Base-by-base conservation (phyloP, 2,113 vertebrate species). In the Nanorana parkeri region DNA sequence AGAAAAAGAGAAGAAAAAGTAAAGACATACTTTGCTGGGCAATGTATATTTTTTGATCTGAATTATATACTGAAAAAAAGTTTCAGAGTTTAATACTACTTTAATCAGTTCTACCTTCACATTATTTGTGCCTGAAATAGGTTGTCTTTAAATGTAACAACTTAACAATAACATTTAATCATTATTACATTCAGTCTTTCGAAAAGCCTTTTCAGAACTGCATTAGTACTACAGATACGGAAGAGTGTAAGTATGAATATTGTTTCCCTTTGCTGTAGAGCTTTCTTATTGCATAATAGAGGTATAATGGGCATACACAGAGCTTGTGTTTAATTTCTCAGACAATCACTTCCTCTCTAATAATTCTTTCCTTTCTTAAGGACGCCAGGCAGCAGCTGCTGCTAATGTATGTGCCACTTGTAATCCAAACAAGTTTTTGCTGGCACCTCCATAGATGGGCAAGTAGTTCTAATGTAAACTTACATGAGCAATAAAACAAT, bases 391-490 rank as follows among this genome's bases (percentile, higher is more conserved):
- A 41, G 68, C 41, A 41, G 79, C 41, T 81, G 56, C 65, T 65
- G 15, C n/a, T 47, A 81, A 65, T 81, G 54, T 73, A 54, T 80
- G 68, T 7, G 41, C 56, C 23, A 6, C 29, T 21, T 73, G 79
- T 73, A 81, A 73, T 72, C 68, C 68, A 81, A 81, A 81, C 79
- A 81, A 47, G 17, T 21, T 58, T 73, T 17, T 55, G 54, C 41
- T 72, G 79, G 79, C 68, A 81, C 47, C 68, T 73, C 79, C 68
- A 81, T 81, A 81, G 58, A 81, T 63, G 79, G 79, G 26, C 54
- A 80, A 68, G 66, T 17, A 65, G 24, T 73, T 73, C 17, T 17
- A 81, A 81, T 81, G 68, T 81, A 81, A 73, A 55, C 79, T 29
- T 3, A 51, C 58, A 69, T 36, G 13, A 73, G 47, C 13, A 81